Percentiles rank a stretch among this genome's conserved stretches.
These are phyloP conservation scores for Drosophila putrida DNA, from an alignment of 2,888 invertebrate species.

Conservation along the genomic window DNA sequence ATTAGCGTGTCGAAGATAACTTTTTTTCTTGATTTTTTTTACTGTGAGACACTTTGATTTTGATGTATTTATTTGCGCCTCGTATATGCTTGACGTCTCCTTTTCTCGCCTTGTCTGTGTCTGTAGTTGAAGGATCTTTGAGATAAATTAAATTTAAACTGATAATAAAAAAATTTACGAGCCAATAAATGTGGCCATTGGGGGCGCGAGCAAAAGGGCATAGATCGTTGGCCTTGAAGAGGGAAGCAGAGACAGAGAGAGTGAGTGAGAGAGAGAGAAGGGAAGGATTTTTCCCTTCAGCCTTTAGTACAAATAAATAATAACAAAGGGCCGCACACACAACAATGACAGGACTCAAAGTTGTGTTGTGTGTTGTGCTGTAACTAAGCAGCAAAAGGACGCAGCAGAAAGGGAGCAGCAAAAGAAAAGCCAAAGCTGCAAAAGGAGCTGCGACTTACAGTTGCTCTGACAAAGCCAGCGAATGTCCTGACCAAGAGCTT, in stretches of 20 bases:
- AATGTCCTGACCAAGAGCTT: conserved; percentile 23
- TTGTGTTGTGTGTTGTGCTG: conserved; percentile 24
- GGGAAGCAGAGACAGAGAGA: background rate
- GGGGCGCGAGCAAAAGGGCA: background rate
- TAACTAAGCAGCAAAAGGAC: conserved; percentile 37
- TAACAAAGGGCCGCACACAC: conserved; percentile 63
- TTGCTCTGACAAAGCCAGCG: conserved; percentile 39
- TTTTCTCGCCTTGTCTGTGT: background rate
- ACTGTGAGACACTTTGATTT: conserved; percentile 63
- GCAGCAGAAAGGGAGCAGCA: conserved; percentile 19
- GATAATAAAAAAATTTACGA: conserved; percentile 79
- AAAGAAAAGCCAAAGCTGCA: conserved; percentile 17
- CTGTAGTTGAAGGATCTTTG: conserved; percentile 36
- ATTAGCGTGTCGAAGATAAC: background rate
- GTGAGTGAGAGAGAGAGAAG: background rate
- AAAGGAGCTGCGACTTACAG: conserved; percentile 35
- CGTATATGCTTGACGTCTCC: conserved; percentile 10
- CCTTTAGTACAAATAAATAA: conserved; percentile 65
- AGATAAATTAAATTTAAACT: conserved; percentile 79
- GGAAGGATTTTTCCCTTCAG: background rate
- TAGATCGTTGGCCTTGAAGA: background rate
- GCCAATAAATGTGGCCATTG: conserved; percentile 72
- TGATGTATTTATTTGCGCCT: conserved; percentile 72
- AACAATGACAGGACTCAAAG: conserved; percentile 34
- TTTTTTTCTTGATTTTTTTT: conserved; percentile 5